Percentiles rank a stretch among this genome's conserved stretches.
These are phyloP conservation scores for Chiridota heheva DNA, from an alignment of 35 echinoderm and acorn worm genomes.

Conservation along the genomic window DNA sequence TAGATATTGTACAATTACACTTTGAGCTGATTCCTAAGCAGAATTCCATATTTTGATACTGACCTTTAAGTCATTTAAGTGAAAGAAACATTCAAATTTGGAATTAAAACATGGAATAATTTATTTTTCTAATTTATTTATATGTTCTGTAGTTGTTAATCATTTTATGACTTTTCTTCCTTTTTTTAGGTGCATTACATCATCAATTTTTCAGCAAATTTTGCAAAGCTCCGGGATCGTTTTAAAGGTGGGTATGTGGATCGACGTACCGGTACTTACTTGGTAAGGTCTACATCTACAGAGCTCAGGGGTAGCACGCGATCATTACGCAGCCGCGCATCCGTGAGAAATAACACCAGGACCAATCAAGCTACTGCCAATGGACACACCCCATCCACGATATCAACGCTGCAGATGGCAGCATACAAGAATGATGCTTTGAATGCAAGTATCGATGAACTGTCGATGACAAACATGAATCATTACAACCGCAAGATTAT, in stretches of 20 bases:
- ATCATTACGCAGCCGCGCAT: conserved; percentile 54
- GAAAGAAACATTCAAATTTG: no score
- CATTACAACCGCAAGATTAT: neutral
- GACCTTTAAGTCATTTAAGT: no score
- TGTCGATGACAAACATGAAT: conserved; percentile 24
- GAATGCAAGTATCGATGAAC: conserved; percentile 1
- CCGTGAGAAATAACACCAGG: conserved; percentile 20
- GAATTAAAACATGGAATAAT: no score
- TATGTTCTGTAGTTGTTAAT: no score
- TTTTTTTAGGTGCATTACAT: conserved; percentile 66
- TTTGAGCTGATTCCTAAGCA: no score
- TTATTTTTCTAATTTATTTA: no score
- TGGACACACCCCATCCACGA: neutral
- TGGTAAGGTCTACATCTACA: conserved; percentile 26
- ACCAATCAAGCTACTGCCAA: neutral
- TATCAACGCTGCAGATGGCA: conserved; percentile 1
- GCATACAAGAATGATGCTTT: conserved; percentile 1
- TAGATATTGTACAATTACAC: no score
- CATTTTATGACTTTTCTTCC: no score
- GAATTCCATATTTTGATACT: no score
- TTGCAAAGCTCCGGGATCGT: conserved; percentile 80
- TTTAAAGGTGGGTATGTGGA: conserved; percentile 84
- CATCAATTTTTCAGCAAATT: conserved; percentile 79
- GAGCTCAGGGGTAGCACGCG: conserved; percentile 47
- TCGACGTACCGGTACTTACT: conserved; percentile 68